Conservation (phyloP, 53 echinoderm and acorn worm genomes). For the Luidia sarsii region DNA sequence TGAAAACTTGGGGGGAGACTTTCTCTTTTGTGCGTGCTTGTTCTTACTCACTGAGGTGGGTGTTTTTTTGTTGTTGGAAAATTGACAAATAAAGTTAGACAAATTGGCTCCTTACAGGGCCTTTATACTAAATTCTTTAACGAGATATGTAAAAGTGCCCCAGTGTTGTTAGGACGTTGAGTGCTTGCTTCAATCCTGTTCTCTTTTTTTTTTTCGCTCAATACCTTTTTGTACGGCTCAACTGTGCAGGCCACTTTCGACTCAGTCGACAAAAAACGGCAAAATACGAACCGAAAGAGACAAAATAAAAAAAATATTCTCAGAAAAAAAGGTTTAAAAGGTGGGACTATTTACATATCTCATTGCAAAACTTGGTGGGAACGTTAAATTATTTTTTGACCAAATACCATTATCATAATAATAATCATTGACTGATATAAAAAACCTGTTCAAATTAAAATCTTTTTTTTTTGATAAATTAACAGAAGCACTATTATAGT, state of each 20-base stretch:
- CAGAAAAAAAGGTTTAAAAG: constrained; percentile 20
- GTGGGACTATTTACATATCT: constrained; percentile 36
- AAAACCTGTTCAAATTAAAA: constrained; percentile 54
- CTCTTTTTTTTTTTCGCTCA: too few relatives aligned
- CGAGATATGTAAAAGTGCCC: constrained; percentile 10
- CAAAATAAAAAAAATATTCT: background rate
- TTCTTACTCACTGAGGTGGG: constrained; percentile 2
- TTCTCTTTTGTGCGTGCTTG: background rate
- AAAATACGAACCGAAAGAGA: constrained; percentile 29
- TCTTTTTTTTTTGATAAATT: constrained; percentile 38
- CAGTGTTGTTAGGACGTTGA: too few relatives aligned
- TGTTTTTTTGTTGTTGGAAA: constrained; percentile 29
- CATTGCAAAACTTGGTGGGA: constrained; percentile 32
- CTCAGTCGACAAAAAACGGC: background rate
- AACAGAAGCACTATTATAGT: constrained; percentile 49
- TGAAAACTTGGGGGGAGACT: background rate
- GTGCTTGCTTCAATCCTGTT: too few relatives aligned
- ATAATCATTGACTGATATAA: constrained; percentile 43
- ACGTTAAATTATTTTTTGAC: constrained; percentile 28
- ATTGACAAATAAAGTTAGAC: constrained; percentile 54
- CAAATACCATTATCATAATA: constrained; percentile 49
- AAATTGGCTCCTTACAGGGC: constrained; percentile 13
- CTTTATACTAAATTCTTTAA: background rate
- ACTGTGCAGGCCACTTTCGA: background rate
- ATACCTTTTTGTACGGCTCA: too few relatives aligned